phyloP scores from a whole-genome alignment of 2,888 invertebrate genomes.

The Mythimna lalbum region DNA sequence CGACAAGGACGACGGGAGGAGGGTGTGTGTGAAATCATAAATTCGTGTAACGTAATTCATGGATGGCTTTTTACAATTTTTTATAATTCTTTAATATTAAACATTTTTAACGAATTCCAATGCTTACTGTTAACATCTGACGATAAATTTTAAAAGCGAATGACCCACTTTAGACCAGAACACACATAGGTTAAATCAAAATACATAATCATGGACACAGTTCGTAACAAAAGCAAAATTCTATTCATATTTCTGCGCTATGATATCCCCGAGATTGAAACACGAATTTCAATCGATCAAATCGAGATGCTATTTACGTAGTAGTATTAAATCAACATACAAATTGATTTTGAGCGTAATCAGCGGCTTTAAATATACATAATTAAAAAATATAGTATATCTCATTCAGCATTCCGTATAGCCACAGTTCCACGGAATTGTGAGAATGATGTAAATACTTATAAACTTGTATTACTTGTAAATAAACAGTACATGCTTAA shows the following conservation, averaged over 20 bases:
- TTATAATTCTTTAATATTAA: neutral
- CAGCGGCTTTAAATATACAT: slow-evolving; percentile 63
- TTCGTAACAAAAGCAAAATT: slow-evolving; percentile 20
- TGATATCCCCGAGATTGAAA: slow-evolving; percentile 34
- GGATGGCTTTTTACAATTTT: too few species aligned
- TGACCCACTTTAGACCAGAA: slow-evolving; percentile 21
- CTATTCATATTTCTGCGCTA: slow-evolving; percentile 22
- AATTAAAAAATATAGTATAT: slow-evolving; percentile 62
- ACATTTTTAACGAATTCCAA: neutral
- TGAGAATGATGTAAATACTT: slow-evolving; percentile 52
- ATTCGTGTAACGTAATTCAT: too few species aligned
- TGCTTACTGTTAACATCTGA: neutral
- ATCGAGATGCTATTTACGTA: slow-evolving; percentile 47
- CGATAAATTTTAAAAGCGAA: slow-evolving; percentile 1
- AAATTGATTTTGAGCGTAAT: slow-evolving; percentile 67
- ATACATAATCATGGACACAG: slow-evolving; percentile 14
- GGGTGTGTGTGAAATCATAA: too few species aligned
- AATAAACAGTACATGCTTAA: slow-evolving; percentile 64
- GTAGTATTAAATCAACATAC: slow-evolving; percentile 55
- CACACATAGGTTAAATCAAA: slow-evolving; percentile 16
- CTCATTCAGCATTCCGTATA: slow-evolving; percentile 30
- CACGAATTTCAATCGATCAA: slow-evolving; percentile 38
- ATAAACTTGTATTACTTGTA: slow-evolving; percentile 58
- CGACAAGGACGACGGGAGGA: too few species aligned
- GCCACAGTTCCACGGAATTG: slow-evolving; percentile 20